These are phyloP conservation scores for Ceyx melanurus DNA, from an alignment of 2,113 vertebrate species.

Conservation along the genomic window DNA sequence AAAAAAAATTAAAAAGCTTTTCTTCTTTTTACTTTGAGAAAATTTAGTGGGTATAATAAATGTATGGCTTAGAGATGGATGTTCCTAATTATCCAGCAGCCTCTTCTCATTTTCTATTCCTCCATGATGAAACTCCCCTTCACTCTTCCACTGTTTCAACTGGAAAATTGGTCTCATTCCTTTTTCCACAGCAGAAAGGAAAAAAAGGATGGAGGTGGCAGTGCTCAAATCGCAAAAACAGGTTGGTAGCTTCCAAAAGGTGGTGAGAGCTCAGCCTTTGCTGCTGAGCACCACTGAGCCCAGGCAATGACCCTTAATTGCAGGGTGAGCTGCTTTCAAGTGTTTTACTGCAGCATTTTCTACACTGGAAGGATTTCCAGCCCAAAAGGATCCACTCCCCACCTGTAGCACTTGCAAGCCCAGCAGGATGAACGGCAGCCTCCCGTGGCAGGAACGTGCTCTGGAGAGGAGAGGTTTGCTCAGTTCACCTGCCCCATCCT, in stretches of 20 bases:
- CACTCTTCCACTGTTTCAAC: background rate
- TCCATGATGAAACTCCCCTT: background rate
- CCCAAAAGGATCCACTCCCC: background rate
- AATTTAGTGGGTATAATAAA: background rate
- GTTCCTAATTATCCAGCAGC: background rate
- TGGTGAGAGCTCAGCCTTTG: background rate
- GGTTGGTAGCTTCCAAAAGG: background rate
- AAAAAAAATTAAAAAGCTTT: background rate
- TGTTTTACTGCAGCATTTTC: background rate
- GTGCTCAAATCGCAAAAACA: background rate
- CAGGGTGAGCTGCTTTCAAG: background rate
- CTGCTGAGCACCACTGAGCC: background rate
- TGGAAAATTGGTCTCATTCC: background rate
- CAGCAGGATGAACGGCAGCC: background rate
- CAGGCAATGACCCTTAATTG: slow-evolving; percentile 23
- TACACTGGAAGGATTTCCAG: background rate
- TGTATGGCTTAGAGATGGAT: background rate
- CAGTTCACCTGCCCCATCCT: background rate
- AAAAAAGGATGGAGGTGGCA: fast-evolving
- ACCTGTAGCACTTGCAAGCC: background rate
- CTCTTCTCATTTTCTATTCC: fast-evolving
- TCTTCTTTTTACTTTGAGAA: background rate
- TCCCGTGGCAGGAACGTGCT: background rate
- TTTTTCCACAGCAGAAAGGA: background rate
- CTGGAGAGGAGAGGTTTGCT: background rate